Evolutionary conservation across 64 coral and sea anemone genomes (phyloP).

Genomic region (Stichodactyla helianthus): DNA sequence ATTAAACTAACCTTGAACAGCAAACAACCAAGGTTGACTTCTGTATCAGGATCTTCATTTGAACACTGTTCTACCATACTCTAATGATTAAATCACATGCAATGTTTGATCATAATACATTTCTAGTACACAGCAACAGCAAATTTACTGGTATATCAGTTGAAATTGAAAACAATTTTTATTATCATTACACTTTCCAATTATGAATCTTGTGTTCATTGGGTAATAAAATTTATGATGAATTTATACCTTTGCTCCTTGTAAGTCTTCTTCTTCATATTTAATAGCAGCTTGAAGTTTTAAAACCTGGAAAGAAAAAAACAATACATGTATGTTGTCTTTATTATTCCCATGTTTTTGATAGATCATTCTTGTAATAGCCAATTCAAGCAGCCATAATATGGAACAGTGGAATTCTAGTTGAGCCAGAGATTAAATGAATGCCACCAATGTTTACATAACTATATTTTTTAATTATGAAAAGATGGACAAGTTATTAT

Average conservation of each 20-base stretch:
- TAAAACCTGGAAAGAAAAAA: conserved; percentile 45
- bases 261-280: conserved; percentile 95
- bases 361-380: too few species aligned
- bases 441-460: too few species aligned
- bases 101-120: not conserved
- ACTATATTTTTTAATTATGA: too few species aligned
- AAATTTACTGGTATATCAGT: too few species aligned
- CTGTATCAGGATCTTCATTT: conserved; percentile 88
- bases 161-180: too few species aligned
- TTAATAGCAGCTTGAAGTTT: conserved; percentile 97
- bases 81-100: conserved; percentile 22
- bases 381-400: too few species aligned
- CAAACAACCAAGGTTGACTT: conserved; percentile 94
- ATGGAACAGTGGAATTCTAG: too few species aligned
- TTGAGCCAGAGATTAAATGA: too few species aligned
- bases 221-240: not conserved
- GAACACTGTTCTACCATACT: conserved; percentile 96
- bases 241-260: conserved; percentile 84
- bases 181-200: not conserved
- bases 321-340: too few species aligned
- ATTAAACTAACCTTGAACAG: conserved; percentile 80
- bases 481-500: too few species aligned
- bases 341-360: too few species aligned
- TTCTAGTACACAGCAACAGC: not conserved
- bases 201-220: not conserved